Conservation (phyloP, 2,888 invertebrate species). For the Hirtodrosophila cameraria region DNA sequence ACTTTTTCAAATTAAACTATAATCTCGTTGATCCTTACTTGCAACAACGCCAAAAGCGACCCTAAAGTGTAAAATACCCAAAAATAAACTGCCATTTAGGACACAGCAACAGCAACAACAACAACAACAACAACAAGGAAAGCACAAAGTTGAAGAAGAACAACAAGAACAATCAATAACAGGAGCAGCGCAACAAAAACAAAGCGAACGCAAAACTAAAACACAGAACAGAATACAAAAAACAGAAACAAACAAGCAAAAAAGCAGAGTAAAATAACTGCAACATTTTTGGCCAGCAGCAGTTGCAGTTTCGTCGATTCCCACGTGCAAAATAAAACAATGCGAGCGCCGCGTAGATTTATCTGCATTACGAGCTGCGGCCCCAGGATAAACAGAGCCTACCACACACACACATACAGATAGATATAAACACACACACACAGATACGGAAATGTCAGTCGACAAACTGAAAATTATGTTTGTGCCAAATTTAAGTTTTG, state of each 20-base stretch:
- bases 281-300: conserved; percentile 56
- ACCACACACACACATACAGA: conserved; percentile 24
- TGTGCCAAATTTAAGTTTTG: conserved; percentile 73
- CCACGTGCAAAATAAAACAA: conserved; percentile 77
- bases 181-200: conserved; percentile 8
- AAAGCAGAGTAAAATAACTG: conserved; percentile 41
- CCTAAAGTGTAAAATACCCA: conserved; percentile 34
- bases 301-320: conserved; percentile 53
- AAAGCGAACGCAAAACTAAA: conserved; percentile 33
- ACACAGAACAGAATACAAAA: conserved; percentile 35
- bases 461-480: conserved; percentile 78
- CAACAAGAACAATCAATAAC: conserved; percentile 55
- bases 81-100: conserved; percentile 62
- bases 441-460: conserved; percentile 69
- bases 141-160: conserved; percentile 6
- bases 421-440: conserved; percentile 15
- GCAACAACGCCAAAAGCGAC: conserved; percentile 9
- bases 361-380: conserved; percentile 63
- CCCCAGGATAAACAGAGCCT: conserved; percentile 50
- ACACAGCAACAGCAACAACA: conserved; percentile 28
- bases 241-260: conserved; percentile 37
- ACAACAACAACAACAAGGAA: conserved; percentile 18
- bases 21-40: conserved; percentile 37
- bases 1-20: conserved; percentile 68
- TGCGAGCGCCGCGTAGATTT: conserved; percentile 67